Conservation (phyloP, 2,797 vertebrate species). For the Phataginus tetradactyla region DNA sequence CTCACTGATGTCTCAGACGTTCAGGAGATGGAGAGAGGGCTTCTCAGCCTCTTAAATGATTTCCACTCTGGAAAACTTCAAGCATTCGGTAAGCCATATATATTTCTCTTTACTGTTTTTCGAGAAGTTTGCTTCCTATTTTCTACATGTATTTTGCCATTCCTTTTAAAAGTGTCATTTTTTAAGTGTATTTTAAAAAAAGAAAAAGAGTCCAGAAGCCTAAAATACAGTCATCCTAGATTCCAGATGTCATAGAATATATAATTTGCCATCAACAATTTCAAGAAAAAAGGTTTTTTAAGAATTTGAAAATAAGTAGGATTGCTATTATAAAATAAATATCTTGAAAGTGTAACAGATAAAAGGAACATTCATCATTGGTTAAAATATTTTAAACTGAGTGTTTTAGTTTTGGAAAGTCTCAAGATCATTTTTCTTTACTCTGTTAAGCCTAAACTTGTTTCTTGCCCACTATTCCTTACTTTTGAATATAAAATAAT, state of each 20-base stretch:
- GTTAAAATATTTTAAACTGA: conserved; percentile 15
- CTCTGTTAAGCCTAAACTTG: neutral
- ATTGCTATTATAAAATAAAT: neutral
- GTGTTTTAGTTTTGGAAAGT: neutral
- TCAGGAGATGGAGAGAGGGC: conserved; percentile 98
- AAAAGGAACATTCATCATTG: neutral
- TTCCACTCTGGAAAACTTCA: conserved; percentile 99
- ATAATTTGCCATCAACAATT: conserved; percentile 6
- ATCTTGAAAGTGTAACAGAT: neutral
- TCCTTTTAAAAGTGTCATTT: conserved; percentile 24
- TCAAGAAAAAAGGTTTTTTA: neutral
- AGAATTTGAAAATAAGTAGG: neutral
- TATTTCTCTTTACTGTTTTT: neutral
- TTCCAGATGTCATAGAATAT: neutral
- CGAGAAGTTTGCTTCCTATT: neutral
- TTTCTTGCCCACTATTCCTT: neutral
- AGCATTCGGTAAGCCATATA: conserved; percentile 91
- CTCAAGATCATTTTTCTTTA: neutral
- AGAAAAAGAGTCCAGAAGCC: neutral
- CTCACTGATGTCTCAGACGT: conserved; percentile 98
- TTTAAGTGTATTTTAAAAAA: neutral
- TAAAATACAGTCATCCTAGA: neutral
- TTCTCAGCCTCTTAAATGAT: conserved; percentile 96
- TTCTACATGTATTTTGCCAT: neutral
- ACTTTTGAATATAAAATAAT: neutral